Percentiles rank a stretch among this genome's conserved stretches.
Conservation (phyloP, 2,888 invertebrate genomes). For the Homarus gammarus region DNA sequence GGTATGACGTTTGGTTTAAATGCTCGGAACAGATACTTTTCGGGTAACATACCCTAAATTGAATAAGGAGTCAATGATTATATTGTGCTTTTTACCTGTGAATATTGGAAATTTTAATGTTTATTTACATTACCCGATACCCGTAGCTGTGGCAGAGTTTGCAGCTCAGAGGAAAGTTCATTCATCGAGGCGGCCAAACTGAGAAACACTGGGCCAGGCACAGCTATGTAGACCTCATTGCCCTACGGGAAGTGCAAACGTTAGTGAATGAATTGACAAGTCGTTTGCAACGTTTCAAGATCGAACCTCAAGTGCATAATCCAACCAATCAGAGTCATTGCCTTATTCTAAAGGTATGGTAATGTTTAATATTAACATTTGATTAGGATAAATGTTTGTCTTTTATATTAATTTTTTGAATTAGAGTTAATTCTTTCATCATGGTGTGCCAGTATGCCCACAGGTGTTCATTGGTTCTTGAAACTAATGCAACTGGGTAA, state of each 20-base stretch:
- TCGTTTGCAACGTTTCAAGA: constrained; percentile 81
- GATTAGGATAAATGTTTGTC: too few relatives aligned
- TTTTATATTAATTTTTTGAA: too few relatives aligned
- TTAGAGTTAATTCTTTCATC: too few relatives aligned
- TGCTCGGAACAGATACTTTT: too few relatives aligned
- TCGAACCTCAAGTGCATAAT: constrained; percentile 77
- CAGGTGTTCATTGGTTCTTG: too few relatives aligned
- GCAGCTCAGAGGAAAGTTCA: constrained; percentile 83
- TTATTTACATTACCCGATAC: background rate
- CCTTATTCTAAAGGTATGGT: constrained; percentile 84
- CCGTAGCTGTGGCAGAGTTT: constrained; percentile 85
- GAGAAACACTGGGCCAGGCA: constrained; percentile 85
- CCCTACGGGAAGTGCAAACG: constrained; percentile 83
- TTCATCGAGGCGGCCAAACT: constrained; percentile 78
- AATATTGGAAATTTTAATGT: too few relatives aligned
- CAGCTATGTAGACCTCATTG: constrained; percentile 86
- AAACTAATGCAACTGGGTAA: too few relatives aligned
- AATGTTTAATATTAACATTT: background rate
- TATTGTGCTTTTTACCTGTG: too few relatives aligned
- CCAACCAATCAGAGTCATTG: constrained; percentile 82
- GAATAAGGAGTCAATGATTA: too few relatives aligned
- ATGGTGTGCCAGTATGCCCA: too few relatives aligned
- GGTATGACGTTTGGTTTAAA: too few relatives aligned
- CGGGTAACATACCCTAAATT: too few relatives aligned
- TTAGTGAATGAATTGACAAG: constrained; percentile 85